Percentiles rank a stretch among this genome's conserved stretches.
Conservation (phyloP, 2,113 vertebrate genomes). For the Apistogramma diplotaenia region DNA sequence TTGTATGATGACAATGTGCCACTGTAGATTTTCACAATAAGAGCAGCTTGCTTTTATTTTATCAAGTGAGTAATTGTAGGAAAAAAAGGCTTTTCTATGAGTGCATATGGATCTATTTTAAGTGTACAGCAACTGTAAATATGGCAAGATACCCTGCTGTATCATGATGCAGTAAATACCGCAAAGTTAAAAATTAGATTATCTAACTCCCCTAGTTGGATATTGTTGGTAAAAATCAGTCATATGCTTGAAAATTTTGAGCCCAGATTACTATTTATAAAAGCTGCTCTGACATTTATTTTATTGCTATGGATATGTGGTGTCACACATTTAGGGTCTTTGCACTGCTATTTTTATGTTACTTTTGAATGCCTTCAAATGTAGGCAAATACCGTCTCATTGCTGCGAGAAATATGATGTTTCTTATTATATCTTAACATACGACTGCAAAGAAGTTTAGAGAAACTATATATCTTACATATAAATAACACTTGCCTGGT, state of each 20-base stretch:
- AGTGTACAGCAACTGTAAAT: constrained; percentile 26
- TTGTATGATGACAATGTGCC: constrained; percentile 67
- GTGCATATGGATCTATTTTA: constrained; percentile 30
- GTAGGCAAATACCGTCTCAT: constrained; percentile 35
- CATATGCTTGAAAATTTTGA: constrained; percentile 7
- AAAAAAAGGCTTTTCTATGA: constrained; percentile 58
- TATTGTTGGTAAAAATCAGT: not conserved
- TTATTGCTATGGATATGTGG: constrained; percentile 7
- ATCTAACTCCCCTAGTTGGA: not conserved
- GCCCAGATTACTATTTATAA: constrained; percentile 14
- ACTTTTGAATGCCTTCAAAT: constrained; percentile 56
- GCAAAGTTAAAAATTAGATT: not conserved
- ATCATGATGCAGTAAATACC: constrained; percentile 3
- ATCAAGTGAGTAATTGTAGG: constrained; percentile 21
- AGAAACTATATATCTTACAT: constrained; percentile 16
- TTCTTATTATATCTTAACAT: constrained; percentile 37
- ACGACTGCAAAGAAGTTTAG: constrained; percentile 27
- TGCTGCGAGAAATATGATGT: constrained; percentile 19
- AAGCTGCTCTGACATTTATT: constrained; percentile 8
- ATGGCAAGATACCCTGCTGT: not conserved
- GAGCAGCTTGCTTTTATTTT: constrained; percentile 35
- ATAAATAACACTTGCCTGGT: constrained; percentile 60
- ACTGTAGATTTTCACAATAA: constrained; percentile 52
- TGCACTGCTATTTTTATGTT: constrained; percentile 14
- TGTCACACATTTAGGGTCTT: constrained; percentile 3